Base-by-base conservation (phyloP, 2,888 invertebrate species). In the Nephrotoma appendiculata region DNA sequence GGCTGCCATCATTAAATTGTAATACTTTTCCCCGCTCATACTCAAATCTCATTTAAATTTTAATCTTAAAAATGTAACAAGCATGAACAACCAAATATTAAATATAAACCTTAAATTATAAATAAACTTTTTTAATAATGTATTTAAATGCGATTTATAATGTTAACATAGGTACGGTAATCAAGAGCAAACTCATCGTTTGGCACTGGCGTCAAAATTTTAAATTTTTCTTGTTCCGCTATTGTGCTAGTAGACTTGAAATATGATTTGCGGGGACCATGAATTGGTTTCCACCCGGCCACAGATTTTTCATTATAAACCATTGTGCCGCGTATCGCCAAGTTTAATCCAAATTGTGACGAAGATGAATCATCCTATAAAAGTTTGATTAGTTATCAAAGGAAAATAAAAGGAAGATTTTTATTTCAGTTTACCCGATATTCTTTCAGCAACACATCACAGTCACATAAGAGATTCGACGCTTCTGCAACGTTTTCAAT, bases 271-370 rank as follows among this genome's bases (percentile, higher is more conserved):
- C 31, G 11, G 7, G 87, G 90, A 3, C 94, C 95, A 88, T 93
- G 93, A 0, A 96, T 94, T 87, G 95, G 95, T 91, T 94, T 95
- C 96, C 96, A 96, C 45, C 94, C 94, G 12, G 94, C 93, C 1
- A 95, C 92, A 15, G 95, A 95, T 41, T 94, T 92, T 89, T 93
- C 92, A 91, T 96, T 96, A 41, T 93, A 91, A 5, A 95, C 91
- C 96, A 96, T 96, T 41, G 95, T 90, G 41, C 96, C 95, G 86
- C 95, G 93, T 19, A 95, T 93, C 31, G 93, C 93, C 41, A 93
- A 92, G 90, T 94, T 95, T 88, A 95, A 91, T 41, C 95, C 95
- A 90, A 93, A 94, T 89, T 89, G 12, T 5, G 88, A 87, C 6
- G 71, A 71, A 71, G 90, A 85, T 9, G 88, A 52, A 86, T 90